Evolutionary conservation across 2,888 invertebrate species (phyloP).

Genomic region (Koerneria pararmatus): DNA sequence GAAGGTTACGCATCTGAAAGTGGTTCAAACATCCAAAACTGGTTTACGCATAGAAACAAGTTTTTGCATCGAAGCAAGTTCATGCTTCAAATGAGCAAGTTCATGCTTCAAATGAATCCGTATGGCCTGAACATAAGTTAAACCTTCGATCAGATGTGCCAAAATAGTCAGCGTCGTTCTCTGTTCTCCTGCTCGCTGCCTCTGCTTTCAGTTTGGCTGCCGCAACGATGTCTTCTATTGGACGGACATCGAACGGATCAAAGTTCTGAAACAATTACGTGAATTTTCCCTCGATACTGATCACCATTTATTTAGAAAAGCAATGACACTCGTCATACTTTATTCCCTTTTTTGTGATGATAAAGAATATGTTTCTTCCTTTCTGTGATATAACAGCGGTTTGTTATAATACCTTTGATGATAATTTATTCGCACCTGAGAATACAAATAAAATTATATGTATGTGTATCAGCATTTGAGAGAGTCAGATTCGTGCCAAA

Average conservation of each 20-base stretch:
- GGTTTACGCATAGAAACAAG: too few relatives aligned
- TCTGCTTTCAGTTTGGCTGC: constrained; percentile 55
- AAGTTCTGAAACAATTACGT: constrained; percentile 39
- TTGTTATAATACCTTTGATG: not conserved
- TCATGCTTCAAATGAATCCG: too few relatives aligned
- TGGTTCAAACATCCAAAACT: too few relatives aligned
- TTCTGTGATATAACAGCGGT: not conserved
- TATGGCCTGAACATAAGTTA: too few relatives aligned
- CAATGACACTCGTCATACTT: not conserved
- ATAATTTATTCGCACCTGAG: not conserved
- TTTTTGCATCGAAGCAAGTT: too few relatives aligned
- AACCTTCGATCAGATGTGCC: too few relatives aligned
- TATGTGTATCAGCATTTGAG: too few relatives aligned
- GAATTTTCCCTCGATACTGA: not conserved
- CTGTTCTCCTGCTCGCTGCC: constrained; percentile 33
- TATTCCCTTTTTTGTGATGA: too few relatives aligned
- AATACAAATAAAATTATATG: not conserved
- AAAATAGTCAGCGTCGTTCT: constrained; percentile 44
- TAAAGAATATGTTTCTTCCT: too few relatives aligned
- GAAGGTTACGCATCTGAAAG: too few relatives aligned
- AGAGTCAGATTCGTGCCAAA: too few relatives aligned
- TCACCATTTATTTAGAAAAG: not conserved
- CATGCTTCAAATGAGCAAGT: too few relatives aligned
- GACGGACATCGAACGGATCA: constrained; percentile 58
- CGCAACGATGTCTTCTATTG: constrained; percentile 59